Conservation (phyloP, 2,797 vertebrate species). For the Buphagus erythrorhynchus region DNA sequence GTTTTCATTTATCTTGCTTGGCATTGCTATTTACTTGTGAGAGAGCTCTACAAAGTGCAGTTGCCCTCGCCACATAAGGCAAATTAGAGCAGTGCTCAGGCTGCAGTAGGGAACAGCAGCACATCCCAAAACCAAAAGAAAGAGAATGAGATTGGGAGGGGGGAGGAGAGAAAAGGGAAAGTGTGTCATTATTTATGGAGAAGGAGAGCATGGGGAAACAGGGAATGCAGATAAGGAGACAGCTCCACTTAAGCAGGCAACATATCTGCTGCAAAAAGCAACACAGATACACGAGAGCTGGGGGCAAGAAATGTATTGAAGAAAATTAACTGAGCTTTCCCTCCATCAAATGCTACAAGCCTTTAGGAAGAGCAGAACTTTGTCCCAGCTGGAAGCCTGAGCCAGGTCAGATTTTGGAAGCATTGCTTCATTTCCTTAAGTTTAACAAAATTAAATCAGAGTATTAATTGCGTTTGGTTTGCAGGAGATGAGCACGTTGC, state of each 20-base stretch:
- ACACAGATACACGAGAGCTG: not conserved
- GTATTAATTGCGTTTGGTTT: conserved; percentile 46
- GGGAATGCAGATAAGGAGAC: not conserved
- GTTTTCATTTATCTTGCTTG: conserved; percentile 23
- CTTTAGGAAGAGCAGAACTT: conserved; percentile 27
- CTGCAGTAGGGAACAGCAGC: not conserved
- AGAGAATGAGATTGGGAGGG: not conserved
- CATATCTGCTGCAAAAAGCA: conserved; percentile 14
- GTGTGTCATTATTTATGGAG: not conserved
- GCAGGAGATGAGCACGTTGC: not conserved
- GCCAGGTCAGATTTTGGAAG: conserved; percentile 29
- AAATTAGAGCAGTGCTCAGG: not conserved
- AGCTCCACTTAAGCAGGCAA: not conserved
- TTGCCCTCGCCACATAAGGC: not conserved
- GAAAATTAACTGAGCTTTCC: conserved; percentile 24
- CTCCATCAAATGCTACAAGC: not conserved
- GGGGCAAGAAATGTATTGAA: not conserved
- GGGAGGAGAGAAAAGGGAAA: not conserved
- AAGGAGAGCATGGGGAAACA: not conserved
- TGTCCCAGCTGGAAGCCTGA: conserved; percentile 4
- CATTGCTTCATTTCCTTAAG: conserved; percentile 39
- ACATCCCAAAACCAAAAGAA: not conserved
- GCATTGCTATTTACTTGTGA: not conserved
- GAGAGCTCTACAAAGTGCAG: not conserved
- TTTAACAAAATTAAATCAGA: conserved; percentile 21